phyloP scores from a whole-genome alignment of 2,113 vertebrate genomes.

The human region GRCh38 chr7:112016501-112017000 shows the following conservation, averaged over 20 bases:
- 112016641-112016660: not conserved
- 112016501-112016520: not conserved
- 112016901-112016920: not conserved
- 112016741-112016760: not conserved
- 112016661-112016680: not conserved
- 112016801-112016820: not conserved
- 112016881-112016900: not conserved
- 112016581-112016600: not conserved
- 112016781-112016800: not conserved
- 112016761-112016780: not conserved
- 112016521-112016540: not conserved
- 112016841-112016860: not conserved
- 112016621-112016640: conserved; percentile 11
- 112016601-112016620: not conserved
- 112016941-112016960: not conserved
- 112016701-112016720: not conserved
- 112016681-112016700: not conserved
- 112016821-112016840: not conserved
- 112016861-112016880: not conserved
- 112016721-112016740: not conserved
- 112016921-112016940: not conserved
- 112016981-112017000: not conserved
- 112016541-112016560: not conserved
- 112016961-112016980: not conserved
- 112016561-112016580: not conserved